These are phyloP conservation scores for Andrena chrysosceles DNA, from an alignment of 2,888 invertebrate species.

Conservation along the genomic window DNA sequence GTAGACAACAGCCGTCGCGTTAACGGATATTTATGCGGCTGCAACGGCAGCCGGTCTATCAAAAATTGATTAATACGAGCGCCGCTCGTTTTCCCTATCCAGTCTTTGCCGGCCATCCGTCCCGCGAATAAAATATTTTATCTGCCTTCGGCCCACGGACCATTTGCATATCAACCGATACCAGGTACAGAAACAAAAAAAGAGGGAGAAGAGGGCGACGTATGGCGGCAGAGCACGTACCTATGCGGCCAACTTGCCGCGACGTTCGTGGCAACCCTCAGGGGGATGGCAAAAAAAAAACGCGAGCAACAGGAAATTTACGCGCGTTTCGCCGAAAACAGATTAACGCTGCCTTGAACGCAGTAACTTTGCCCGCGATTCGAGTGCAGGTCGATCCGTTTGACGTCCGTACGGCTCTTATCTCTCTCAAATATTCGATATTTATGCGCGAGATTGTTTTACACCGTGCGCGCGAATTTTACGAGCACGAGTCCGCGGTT, in stretches of 20 bases:
- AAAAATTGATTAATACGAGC: conserved; percentile 63
- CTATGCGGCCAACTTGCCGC: conserved; percentile 27
- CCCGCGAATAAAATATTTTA: conserved; percentile 63
- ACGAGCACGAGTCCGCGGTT: conserved; percentile 28
- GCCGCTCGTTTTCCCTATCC: conserved; percentile 21
- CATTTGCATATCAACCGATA: conserved; percentile 67
- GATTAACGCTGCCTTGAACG: conserved; percentile 48
- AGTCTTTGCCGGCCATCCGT: conserved; percentile 30
- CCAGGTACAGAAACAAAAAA: conserved; percentile 27
- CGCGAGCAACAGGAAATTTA: conserved; percentile 37
- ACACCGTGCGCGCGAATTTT: conserved; percentile 13
- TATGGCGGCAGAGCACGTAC: conserved; percentile 32
- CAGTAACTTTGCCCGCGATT: conserved; percentile 35
- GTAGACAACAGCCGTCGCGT: conserved; percentile 30
- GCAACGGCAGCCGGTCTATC: conserved; percentile 32
- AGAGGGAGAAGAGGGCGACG: conserved; percentile 7
- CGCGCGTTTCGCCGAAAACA: conserved; percentile 43
- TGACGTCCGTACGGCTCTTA: conserved; percentile 15
- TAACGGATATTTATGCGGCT: conserved; percentile 59
- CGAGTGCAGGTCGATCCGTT: conserved; percentile 46
- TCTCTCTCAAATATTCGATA: conserved; percentile 42
- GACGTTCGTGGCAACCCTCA: conserved; percentile 23
- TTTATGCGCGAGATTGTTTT: conserved; percentile 31
- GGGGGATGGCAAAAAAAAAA: conserved; percentile 1
- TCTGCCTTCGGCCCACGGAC: conserved; percentile 56